Evolutionary conservation across 2,113 vertebrate species (phyloP), one percentile per base, ranked within the genome.

Genomic region (Felis chaus): DNA sequence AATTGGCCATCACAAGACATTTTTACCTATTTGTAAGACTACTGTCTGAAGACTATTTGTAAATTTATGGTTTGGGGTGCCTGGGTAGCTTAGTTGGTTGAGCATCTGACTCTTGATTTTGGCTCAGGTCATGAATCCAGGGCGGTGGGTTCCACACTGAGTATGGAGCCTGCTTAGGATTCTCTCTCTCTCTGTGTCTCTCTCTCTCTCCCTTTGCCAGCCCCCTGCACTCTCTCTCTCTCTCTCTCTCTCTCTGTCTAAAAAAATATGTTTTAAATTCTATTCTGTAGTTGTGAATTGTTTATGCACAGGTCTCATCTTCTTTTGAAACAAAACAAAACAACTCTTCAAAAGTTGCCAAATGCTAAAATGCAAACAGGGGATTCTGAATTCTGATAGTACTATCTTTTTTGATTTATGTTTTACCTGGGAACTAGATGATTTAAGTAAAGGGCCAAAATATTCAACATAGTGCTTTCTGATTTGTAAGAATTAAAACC

Each of bases 321-420:
- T 79, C 48, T 53, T 88, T 90, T 48, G 81, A 90, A 92, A 85
- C 27, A 57, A 96, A 93, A 91, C 21, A 66, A 53, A 94, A 85
- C 21, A 48, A 65, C 57, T 91, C 31, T 89, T 83, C 15, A 7
- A 29, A 29, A 93, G 91, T 76, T 31, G 69, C 45, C 33, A 85
- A 48, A 48, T 71, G 55, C 8, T 65, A 41, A 93, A 89, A 80
- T 86, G 53, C 27, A 74, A 93, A 90, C 41, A 27, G 11, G 29
- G 16, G 18, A 18, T 53, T 19, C 66, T 68, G 69, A 50, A 5
- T 85, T 92, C 68, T 73, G 36, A 16, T 15, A 66, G 6, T 55
- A 36, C 13, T 79, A 0, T 39, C 13, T 53, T 41, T 87, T 96
- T 21, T 84, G 33, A 57, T 55, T 89, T 89, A 45, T 68, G 36